Percentiles rank a stretch among this genome's conserved stretches.
Conservation (phyloP, 2,888 invertebrate species). For the Phorcus lineatus region DNA sequence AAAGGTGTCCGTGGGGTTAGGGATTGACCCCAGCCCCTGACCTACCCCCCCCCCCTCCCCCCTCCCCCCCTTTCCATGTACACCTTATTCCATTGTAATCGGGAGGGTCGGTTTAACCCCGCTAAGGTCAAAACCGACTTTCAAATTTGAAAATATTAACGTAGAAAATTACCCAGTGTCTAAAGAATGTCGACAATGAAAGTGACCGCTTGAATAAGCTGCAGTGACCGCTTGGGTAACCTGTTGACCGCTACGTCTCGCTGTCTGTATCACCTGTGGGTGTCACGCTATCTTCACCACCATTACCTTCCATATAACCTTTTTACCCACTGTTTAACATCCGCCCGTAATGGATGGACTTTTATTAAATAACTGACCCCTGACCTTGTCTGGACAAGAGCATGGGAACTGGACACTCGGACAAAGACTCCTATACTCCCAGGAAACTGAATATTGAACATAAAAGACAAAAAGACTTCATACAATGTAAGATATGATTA, state of each 20-base stretch:
- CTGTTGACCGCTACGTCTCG: slow-evolving; percentile 6
- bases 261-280: not conserved
- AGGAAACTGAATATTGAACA: no score
- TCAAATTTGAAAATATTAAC: slow-evolving; percentile 2
- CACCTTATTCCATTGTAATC: not conserved
- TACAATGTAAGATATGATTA: no score
- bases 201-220: not conserved
- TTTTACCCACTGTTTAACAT: not conserved
- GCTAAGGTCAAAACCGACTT: not conserved
- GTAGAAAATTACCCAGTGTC: not conserved
- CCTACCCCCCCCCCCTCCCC: no score
- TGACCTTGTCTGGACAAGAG: no score
- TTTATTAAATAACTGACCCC: no score
- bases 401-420: no score
- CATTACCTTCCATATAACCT: not conserved
- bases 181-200: no score
- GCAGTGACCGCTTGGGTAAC: not conserved
- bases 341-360: not conserved
- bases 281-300: not conserved
- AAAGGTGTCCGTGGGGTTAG: not conserved
- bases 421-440: no score
- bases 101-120: not conserved
- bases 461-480: no score
- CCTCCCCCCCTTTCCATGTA: not conserved
- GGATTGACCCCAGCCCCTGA: not conserved